Evolutionary conservation across 23 tunicate species (phyloP).

Genomic region (Aplidium turbinatum): DNA sequence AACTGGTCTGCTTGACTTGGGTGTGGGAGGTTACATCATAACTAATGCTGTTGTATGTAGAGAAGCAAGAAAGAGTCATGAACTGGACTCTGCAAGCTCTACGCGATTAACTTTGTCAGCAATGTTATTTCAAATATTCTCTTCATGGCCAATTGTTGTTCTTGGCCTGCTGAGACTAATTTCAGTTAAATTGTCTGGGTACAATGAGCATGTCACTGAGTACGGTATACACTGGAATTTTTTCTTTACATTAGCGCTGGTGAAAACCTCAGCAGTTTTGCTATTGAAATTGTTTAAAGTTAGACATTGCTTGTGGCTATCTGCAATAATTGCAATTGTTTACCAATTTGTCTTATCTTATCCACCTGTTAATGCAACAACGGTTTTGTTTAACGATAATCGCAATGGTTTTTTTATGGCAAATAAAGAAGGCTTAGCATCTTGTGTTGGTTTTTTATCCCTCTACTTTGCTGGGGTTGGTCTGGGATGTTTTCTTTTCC

Average conservation of each 20-base stretch:
- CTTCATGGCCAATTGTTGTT: constrained; percentile 67
- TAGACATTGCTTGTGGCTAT: constrained; percentile 6
- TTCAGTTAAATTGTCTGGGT: constrained; percentile 58
- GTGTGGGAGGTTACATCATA: constrained; percentile 71
- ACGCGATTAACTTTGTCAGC: neutral
- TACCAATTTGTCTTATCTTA: constrained; percentile 54
- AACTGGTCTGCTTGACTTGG: constrained; percentile 74
- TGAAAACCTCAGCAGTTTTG: constrained; percentile 43
- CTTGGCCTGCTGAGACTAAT: constrained; percentile 51
- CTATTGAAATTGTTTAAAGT: constrained; percentile 27
- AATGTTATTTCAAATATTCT: constrained; percentile 25
- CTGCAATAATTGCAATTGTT: constrained; percentile 8
- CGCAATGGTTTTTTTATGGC: constrained; percentile 61
- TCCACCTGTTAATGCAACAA: constrained; percentile 28
- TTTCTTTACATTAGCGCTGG: constrained; percentile 81
- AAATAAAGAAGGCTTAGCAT: constrained; percentile 86
- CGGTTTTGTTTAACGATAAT: constrained; percentile 33
- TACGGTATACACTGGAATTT: constrained; percentile 99
- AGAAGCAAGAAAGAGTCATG: constrained; percentile 52
- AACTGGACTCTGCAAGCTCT: neutral
- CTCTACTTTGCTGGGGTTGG: constrained; percentile 69
- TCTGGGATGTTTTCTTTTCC: constrained; percentile 68
- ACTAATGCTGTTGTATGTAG: constrained; percentile 71
- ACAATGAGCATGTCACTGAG: constrained; percentile 84
- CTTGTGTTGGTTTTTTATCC: constrained; percentile 60